Percentiles rank a stretch among this genome's conserved stretches.
phyloP scores from a whole-genome alignment of 1,140 invertebrate species.

The Drosophila triauraria region DNA sequence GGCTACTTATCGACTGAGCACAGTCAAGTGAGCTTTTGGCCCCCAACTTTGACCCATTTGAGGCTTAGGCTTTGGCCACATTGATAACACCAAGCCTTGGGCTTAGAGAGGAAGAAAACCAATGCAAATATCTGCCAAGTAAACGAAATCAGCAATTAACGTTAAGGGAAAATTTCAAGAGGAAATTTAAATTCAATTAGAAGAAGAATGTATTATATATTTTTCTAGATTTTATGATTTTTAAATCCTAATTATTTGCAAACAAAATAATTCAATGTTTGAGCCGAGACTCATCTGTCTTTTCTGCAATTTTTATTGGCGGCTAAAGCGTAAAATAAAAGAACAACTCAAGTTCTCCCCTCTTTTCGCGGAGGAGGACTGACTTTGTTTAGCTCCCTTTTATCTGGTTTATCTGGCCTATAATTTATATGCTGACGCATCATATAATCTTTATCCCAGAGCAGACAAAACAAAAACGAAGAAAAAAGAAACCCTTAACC shows the following conservation, averaged over 20 bases:
- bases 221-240: too few relatives aligned
- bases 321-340: constrained; percentile 19
- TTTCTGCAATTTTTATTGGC: constrained; percentile 18
- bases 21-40: constrained; percentile 66
- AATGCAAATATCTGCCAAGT: constrained; percentile 18
- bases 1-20: constrained; percentile 76
- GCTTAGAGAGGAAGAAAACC: neutral
- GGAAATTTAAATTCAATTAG: constrained; percentile 18
- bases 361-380: neutral
- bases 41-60: constrained; percentile 44
- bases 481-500: constrained; percentile 49
- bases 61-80: constrained; percentile 25
- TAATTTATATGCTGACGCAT: constrained; percentile 72
- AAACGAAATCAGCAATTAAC: constrained; percentile 19
- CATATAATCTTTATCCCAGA: constrained; percentile 57
- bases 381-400: constrained; percentile 50
- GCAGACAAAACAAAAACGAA: constrained; percentile 7
- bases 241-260: constrained; percentile 4
- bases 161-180: neutral
- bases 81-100: constrained; percentile 17
- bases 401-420: constrained; percentile 58
- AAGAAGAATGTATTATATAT: too few relatives aligned
- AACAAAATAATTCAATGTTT: constrained; percentile 21
- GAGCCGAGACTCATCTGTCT: neutral
- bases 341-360: constrained; percentile 20